These are phyloP conservation scores for Hirtodrosophila histrioides DNA, from an alignment of 2,888 invertebrate species.

Conservation along the genomic window DNA sequence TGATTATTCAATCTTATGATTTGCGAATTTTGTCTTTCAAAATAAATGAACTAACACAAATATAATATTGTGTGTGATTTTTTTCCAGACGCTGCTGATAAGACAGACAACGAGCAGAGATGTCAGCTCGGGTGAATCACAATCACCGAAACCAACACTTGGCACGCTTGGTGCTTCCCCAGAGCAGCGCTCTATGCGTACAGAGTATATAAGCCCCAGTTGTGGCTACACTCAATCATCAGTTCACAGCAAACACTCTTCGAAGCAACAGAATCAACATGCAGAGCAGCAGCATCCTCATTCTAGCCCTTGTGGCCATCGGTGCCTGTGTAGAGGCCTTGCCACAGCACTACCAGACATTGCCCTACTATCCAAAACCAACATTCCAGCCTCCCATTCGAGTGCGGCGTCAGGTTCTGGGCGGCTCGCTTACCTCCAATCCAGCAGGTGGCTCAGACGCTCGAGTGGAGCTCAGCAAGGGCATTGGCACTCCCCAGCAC, in stretches of 20 bases:
- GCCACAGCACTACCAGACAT: conserved; percentile 47
- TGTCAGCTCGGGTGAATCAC: conserved; percentile 40
- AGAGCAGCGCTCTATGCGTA: too few relatives aligned
- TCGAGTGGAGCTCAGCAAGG: conserved; percentile 64
- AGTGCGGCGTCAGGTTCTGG: conserved; percentile 65
- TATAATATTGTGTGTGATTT: neutral
- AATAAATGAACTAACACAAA: too few relatives aligned
- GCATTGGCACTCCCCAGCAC: conserved; percentile 75
- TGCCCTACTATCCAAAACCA: conserved; percentile 57
- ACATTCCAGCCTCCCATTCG: conserved; percentile 34
- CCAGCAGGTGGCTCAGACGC: conserved; percentile 78
- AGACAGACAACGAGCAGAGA: conserved; percentile 13
- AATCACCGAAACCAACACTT: conserved; percentile 17
- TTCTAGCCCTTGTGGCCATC: conserved; percentile 55
- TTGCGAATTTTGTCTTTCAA: too few relatives aligned
- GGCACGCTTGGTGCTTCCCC: conserved; percentile 40
- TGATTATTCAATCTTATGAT: too few relatives aligned
- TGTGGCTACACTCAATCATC: conserved; percentile 33
- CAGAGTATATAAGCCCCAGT: conserved; percentile 44
- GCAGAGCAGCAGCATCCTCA: conserved; percentile 56
- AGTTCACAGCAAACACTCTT: conserved; percentile 26
- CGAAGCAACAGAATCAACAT: conserved; percentile 34
- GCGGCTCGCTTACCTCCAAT: conserved; percentile 68
- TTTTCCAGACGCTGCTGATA: conserved; percentile 20
- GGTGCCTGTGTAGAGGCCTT: conserved; percentile 51